These are phyloP conservation scores for Prosapia bicincta DNA, from an alignment of 2,888 invertebrate species.

Conservation along the genomic window DNA sequence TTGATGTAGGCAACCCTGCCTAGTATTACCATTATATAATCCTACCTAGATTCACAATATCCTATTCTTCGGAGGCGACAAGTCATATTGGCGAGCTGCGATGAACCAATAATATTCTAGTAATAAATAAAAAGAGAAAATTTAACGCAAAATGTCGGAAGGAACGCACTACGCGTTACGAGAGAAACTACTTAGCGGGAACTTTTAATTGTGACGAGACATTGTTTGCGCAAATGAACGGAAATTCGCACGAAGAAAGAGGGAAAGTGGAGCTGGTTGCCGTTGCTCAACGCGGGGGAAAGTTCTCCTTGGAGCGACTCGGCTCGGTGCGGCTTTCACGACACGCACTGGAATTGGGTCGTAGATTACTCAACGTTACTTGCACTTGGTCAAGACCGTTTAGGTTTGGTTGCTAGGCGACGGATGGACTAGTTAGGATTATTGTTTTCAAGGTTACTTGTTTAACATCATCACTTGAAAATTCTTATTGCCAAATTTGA, in stretches of 20 bases:
- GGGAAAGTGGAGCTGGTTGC: neutral
- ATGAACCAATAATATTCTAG: too few species aligned
- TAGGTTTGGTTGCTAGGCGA: neutral
- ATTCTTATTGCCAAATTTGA: too few species aligned
- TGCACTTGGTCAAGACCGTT: neutral
- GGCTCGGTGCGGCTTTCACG: neutral
- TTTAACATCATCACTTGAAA: too few species aligned
- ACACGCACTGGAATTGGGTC: neutral
- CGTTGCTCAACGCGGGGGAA: neutral
- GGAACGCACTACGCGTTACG: neutral
- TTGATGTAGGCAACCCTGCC: too few species aligned
- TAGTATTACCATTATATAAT: too few species aligned
- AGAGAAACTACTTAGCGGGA: neutral
- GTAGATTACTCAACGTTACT: neutral
- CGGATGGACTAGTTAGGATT: neutral
- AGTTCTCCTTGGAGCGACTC: neutral
- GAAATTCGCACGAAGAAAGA: neutral
- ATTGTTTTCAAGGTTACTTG: neutral
- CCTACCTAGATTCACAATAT: too few species aligned
- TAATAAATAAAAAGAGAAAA: neutral
- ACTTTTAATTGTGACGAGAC: neutral
- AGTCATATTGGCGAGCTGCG: too few species aligned
- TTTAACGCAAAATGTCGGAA: neutral
- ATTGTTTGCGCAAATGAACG: neutral
- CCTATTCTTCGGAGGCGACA: too few species aligned